A percentile compares a stretch with the other conserved stretches of the same genome.
These are phyloP conservation scores for Pseudomyrmex sp. DNA, from an alignment of 1,140 invertebrate genomes.

Conservation along the genomic window DNA sequence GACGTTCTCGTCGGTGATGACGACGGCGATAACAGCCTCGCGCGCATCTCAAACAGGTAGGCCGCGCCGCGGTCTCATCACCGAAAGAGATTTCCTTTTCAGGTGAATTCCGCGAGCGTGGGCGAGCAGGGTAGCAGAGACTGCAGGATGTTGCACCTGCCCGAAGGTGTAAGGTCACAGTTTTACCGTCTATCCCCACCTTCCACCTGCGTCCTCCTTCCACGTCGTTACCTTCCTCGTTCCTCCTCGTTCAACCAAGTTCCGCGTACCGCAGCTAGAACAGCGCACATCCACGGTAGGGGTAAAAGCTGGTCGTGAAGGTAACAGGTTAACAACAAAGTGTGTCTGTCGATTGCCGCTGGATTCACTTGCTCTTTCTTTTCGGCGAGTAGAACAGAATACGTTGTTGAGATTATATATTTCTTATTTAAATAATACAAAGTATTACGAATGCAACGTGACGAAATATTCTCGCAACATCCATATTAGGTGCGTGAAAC, in stretches of 20 bases:
- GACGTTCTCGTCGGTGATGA: constrained; percentile 16
- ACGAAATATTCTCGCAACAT: background rate
- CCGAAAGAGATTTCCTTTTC: constrained; percentile 80
- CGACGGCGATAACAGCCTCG: constrained; percentile 26
- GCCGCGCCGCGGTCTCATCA: constrained; percentile 49
- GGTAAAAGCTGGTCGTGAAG: constrained; percentile 59
- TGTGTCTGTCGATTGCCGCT: constrained; percentile 10
- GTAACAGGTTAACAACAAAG: constrained; percentile 76
- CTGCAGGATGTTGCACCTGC: constrained; percentile 67
- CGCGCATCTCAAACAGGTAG: constrained; percentile 65
- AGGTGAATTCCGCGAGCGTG: constrained; percentile 81
- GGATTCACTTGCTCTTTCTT: background rate
- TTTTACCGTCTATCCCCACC: constrained; percentile 52
- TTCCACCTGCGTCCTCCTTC: constrained; percentile 47
- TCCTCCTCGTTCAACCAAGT: constrained; percentile 54
- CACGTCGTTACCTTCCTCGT: constrained; percentile 39
- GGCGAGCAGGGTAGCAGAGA: constrained; percentile 78
- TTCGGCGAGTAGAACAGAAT: background rate
- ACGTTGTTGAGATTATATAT: constrained; percentile 1
- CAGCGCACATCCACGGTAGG: constrained; percentile 57
- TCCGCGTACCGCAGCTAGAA: constrained; percentile 15
- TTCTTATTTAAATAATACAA: background rate
- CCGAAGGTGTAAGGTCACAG: constrained; percentile 74
- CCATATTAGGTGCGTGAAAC: background rate
- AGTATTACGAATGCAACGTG: background rate